Percentiles rank a stretch among this genome's conserved stretches.
phyloP scores from a whole-genome alignment of 35 echinoderm and acorn worm species.

The Hemicentrotus pulcherrimus region DNA sequence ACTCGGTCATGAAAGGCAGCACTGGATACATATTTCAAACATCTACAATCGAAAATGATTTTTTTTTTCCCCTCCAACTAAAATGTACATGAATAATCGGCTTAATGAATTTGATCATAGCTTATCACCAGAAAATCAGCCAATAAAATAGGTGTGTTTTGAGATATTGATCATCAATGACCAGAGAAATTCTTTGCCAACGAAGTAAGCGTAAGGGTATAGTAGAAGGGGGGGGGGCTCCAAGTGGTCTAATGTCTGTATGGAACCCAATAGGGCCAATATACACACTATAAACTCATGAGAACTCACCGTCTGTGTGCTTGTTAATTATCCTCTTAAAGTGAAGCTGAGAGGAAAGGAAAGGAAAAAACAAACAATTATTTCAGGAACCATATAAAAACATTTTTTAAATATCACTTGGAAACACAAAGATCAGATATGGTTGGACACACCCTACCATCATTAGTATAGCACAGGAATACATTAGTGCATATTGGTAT shows the following conservation, averaged over 20 bases:
- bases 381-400: not conserved
- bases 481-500: not conserved
- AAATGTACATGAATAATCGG: no score
- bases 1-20: not conserved
- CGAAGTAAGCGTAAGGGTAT: no score
- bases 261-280: no score
- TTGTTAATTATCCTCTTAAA: constrained; percentile 93
- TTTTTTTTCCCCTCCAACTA: no score
- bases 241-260: no score
- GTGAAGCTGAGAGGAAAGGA: constrained; percentile 74
- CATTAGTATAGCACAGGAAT: not conserved
- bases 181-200: no score
- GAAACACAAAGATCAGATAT: not conserved
- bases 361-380: not conserved
- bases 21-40: not conserved
- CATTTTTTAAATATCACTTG: not conserved
- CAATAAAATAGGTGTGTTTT: no score
- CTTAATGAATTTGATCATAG: no score
- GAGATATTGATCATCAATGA: no score
- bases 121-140: no score
- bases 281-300: no score
- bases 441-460: not conserved
- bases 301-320: constrained; percentile 92
- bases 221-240: no score
- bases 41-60: not conserved